Percentiles rank a stretch among this genome's conserved stretches.
These are phyloP conservation scores for Enteromius afrohamiltoni DNA, from an alignment of 2,797 vertebrate species.

Conservation along the genomic window DNA sequence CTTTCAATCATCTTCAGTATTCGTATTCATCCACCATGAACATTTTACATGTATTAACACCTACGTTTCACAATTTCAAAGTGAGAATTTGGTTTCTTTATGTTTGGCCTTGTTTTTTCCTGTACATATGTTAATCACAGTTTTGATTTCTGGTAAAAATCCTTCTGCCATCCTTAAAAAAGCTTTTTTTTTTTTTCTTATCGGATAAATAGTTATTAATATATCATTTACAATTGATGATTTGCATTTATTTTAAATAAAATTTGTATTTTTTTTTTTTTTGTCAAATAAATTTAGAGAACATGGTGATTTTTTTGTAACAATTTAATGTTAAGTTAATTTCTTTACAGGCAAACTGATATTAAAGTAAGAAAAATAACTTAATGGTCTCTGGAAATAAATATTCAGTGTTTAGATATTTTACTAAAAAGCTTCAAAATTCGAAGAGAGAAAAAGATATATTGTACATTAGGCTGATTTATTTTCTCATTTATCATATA, in stretches of 20 bases:
- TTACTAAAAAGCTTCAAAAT: too few relatives aligned
- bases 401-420: too few relatives aligned
- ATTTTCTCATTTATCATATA: too few relatives aligned
- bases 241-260: too few relatives aligned
- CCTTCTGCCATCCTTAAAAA: neutral
- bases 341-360: too few relatives aligned
- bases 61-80: conserved; percentile 11
- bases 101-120: conserved; percentile 27
- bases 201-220: neutral
- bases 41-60: conserved; percentile 15
- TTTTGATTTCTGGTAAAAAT: neutral
- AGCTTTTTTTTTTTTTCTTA: neutral
- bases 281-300: neutral
- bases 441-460: too few relatives aligned
- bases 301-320: neutral
- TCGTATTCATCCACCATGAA: conserved; percentile 9
- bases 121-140: neutral
- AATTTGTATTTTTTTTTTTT: too few relatives aligned
- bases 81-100: conserved; percentile 2
- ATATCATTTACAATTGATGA: neutral
- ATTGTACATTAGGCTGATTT: too few relatives aligned
- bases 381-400: too few relatives aligned
- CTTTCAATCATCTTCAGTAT: conserved; percentile 46
- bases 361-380: neutral
- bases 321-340: neutral